Evolutionary conservation across 2,113 vertebrate genomes (phyloP), one percentile per base, ranked within the genome.

Genomic region (Brachirus orientalis): DNA sequence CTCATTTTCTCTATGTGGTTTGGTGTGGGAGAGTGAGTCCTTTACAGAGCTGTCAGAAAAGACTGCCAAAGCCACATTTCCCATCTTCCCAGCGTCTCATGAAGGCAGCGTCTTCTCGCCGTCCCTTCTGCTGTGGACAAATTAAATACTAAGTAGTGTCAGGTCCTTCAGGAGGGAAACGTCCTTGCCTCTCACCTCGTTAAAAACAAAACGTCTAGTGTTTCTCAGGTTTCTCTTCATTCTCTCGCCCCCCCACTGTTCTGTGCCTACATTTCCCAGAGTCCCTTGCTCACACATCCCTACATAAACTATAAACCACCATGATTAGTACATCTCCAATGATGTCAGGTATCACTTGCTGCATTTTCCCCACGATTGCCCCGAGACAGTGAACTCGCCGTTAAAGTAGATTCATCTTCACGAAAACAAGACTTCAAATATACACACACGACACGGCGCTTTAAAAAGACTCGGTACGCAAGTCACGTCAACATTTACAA

Each of bases 341-440:
- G 7, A 48, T 18, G 4, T 38, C 40, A 51, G 33, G 18, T 33
- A 8, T 57, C 56, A 62, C 72, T 70, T 77, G 3, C 74, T 59
- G 40, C 52, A 14, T 70, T 78, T 77, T 45, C 78, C 43, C 18
- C 6, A 63, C 22, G 61, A 75, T 83, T 77, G 56, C 73, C n/a
- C 69, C 17, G 63, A 80, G 71, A 67, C 63, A 6, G 37, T 63
- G 69, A 80, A 69, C 41, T 10, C 40, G 63, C 47, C 51, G 19
- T 45, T 46, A 74, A 16, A 75, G 77, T 48, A 55, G 18, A 71
- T 69, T 84, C 33, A 36, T 63, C 61, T 59, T 81, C 45, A 51
- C 55, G 69, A 73, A 77, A 63, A 65, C 46, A 48, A 44, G 36
- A 82, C 72, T 77, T 86, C 84, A 88, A 69, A 89, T 86, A 88